Base-by-base conservation (phyloP, 2,888 invertebrate genomes). In the Rotaria magnacalcarata region DNA sequence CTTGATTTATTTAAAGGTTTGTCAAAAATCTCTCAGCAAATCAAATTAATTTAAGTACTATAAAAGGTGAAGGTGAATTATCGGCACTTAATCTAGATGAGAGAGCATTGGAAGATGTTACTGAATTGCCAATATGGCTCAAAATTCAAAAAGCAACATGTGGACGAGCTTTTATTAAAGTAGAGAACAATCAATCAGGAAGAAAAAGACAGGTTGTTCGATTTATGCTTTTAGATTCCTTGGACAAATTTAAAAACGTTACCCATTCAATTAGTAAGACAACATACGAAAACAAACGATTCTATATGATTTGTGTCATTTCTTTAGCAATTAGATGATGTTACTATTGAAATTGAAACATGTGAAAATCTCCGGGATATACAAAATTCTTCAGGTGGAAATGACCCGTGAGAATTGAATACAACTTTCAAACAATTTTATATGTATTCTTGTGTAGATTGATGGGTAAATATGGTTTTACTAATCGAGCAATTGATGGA, bases 11-110 rank as follows among this genome's bases (percentile, higher is more conserved):
- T 19, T 34, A 1, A 34, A 50, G 99, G 91, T 99, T 96, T 91
- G 96, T 97, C 85, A 98, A 99, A 92, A 98, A 99, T 92, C 93
- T 99, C 88, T 96, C 96, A 86, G 95, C 97, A 56, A 97, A 99
- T 92, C 96, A 97, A 93, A 96, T 99, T 88, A 96, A 96, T 91
- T 92, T 99, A 88, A 98, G 97, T 90, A 96, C 99, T 47, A 94
- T 99, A 89, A 95, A 96, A 91, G 98, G 99, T n/a, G 97, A 98
- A 91, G 96, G 99, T 84, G 96, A 97, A 90, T 92, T 98, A 58
- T 94, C 94, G 52, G 96, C 97, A 92, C 93, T 99, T 90, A 96
- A 97, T 89, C 92, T 99, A 86, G 96, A 99, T 92, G 99, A 99
- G 92, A 94, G 93, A 87, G 94, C 97, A 86, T 92, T 98, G 88